Conservation (phyloP, 2,113 vertebrate species). For the Arenaria interpres region DNA sequence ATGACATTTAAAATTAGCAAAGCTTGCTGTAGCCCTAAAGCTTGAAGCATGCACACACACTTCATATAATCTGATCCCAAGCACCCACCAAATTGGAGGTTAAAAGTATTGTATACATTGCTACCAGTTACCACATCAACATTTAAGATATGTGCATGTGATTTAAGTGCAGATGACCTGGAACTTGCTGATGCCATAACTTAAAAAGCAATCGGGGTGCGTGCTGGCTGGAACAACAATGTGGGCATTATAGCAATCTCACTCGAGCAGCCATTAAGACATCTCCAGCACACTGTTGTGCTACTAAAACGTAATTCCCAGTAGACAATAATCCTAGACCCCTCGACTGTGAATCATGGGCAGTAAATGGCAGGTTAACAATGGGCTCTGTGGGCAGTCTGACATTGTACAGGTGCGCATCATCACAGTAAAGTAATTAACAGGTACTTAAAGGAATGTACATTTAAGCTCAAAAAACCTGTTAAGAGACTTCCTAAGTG, state of each 20-base stretch:
- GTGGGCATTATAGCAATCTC: slow-evolving; percentile 49
- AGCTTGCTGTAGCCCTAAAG: neutral
- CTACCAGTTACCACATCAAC: slow-evolving; percentile 66
- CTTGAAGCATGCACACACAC: neutral
- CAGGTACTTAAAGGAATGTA: slow-evolving; percentile 71
- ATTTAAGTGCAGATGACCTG: slow-evolving; percentile 61
- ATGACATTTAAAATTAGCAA: slow-evolving; percentile 41
- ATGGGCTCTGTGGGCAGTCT: slow-evolving; percentile 57
- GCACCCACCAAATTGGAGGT: slow-evolving; percentile 46
- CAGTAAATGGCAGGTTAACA: slow-evolving; percentile 63
- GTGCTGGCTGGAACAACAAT: slow-evolving; percentile 52
- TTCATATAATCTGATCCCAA: slow-evolving; percentile 56
- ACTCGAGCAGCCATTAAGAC: slow-evolving; percentile 51
- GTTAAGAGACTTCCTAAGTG: slow-evolving; percentile 73
- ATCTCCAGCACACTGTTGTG: slow-evolving; percentile 48
- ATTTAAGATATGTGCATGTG: slow-evolving; percentile 38
- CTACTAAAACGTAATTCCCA: slow-evolving; percentile 63
- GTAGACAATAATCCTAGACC: slow-evolving; percentile 60
- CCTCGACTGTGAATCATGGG: slow-evolving; percentile 61
- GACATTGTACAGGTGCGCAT: slow-evolving; percentile 70
- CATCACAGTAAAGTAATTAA: slow-evolving; percentile 72
- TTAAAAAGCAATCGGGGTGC: slow-evolving; percentile 44
- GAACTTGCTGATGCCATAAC: slow-evolving; percentile 43
- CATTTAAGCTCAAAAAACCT: slow-evolving; percentile 70
- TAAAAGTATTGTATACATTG: slow-evolving; percentile 50